These are phyloP conservation scores for Labia minor DNA, from an alignment of 2,888 invertebrate species.

Conservation along the genomic window DNA sequence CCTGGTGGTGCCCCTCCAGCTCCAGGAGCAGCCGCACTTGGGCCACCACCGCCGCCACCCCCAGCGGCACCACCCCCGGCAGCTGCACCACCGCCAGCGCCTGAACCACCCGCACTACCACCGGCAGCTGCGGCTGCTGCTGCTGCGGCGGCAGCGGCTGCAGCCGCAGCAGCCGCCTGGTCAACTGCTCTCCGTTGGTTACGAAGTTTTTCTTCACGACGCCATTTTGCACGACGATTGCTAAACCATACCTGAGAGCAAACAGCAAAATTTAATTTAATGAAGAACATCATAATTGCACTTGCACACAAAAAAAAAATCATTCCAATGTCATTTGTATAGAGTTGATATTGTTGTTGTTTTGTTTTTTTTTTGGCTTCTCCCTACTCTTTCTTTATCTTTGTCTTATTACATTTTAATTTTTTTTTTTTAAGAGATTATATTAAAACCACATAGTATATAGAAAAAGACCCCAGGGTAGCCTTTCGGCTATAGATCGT, in stretches of 20 bases:
- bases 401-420: no score
- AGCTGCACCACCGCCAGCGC: conserved; percentile 25
- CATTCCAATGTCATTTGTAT: no score
- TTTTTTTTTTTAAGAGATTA: no score
- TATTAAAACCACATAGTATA: no score
- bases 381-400: no score
- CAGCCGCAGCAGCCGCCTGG: conserved; percentile 38
- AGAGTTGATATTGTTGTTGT: no score
- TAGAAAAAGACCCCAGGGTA: no score
- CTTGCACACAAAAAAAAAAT: no score
- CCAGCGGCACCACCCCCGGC: conserved; percentile 32
- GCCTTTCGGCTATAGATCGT: no score
- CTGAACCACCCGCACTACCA: background rate
- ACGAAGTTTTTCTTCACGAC: conserved; percentile 94
- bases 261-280: no score
- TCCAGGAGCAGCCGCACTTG: conserved; percentile 28
- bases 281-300: no score
- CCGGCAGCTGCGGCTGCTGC: conserved; percentile 35
- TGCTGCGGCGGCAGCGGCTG: conserved; percentile 29
- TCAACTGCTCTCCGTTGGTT: conserved; percentile 65
- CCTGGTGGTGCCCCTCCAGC: background rate
- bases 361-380: no score
- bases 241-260: conserved; percentile 99
- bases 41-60: conserved; percentile 27
- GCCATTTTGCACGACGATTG: conserved; percentile 97